A percentile compares a stretch with the other conserved stretches of the same genome.
Conservation (phyloP, 2,888 invertebrate genomes). For the Agrotis exclamationis region DNA sequence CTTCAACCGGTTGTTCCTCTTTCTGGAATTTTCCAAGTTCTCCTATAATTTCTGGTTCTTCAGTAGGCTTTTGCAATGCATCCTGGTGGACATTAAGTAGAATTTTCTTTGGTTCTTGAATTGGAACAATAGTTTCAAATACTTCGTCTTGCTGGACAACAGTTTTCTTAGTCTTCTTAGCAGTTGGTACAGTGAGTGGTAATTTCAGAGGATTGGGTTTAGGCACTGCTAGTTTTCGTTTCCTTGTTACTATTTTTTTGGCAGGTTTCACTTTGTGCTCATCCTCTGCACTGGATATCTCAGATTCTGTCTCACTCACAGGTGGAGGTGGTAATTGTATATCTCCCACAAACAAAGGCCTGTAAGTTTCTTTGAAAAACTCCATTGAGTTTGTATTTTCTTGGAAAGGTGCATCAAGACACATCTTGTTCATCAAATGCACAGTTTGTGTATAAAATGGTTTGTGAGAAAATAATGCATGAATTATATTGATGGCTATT, state of each 20-base stretch:
- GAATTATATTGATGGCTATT: constrained; percentile 95
- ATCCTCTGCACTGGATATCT: constrained; percentile 85
- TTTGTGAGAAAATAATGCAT: constrained; percentile 94
- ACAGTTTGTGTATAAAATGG: constrained; percentile 96
- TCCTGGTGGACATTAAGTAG: constrained; percentile 83
- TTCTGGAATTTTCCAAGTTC: constrained; percentile 86
- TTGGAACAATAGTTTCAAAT: constrained; percentile 81
- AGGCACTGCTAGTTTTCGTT: constrained; percentile 79
- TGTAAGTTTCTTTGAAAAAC: constrained; percentile 82
- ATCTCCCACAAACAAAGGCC: constrained; percentile 76
- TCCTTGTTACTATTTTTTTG: constrained; percentile 79
- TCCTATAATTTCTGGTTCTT: constrained; percentile 82
- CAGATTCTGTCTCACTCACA: constrained; percentile 83
- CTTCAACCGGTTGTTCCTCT: constrained; percentile 72
- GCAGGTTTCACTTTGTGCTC: constrained; percentile 69
- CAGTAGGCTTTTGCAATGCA: constrained; percentile 78
- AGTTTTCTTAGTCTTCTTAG: constrained; percentile 79
- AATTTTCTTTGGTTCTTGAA: constrained; percentile 85
- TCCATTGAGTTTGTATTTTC: constrained; percentile 78
- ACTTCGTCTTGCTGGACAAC: constrained; percentile 80
- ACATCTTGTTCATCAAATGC: constrained; percentile 99
- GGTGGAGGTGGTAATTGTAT: constrained; percentile 70
- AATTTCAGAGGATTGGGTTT: constrained; percentile 75
- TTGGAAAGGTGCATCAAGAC: constrained; percentile 96
- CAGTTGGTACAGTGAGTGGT: constrained; percentile 70